These are phyloP conservation scores for Caenorhabditis zanzibari DNA, from an alignment of 2,888 invertebrate species.

Conservation along the genomic window DNA sequence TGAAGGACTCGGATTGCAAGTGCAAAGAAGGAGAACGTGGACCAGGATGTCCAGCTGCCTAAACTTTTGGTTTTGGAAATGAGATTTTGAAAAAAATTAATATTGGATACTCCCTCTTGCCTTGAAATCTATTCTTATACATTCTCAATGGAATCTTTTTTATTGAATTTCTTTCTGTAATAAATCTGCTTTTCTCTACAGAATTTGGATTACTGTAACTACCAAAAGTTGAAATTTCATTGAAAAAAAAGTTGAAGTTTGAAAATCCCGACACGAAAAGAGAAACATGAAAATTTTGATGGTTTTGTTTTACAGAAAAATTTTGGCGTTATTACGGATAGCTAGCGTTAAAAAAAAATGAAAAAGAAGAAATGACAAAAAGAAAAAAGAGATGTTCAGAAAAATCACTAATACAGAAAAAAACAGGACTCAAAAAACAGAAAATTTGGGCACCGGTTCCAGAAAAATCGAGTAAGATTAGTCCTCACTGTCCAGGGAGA, in stretches of 20 bases:
- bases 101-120: slow-evolving; percentile 25
- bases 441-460: slow-evolving; percentile 3
- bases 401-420: slow-evolving; percentile 24
- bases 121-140: neutral
- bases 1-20: slow-evolving; percentile 82
- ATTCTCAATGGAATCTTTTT: neutral
- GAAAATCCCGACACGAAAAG: neutral
- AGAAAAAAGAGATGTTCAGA: slow-evolving; percentile 12
- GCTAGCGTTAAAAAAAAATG: neutral
- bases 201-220: no score
- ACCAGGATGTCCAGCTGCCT: slow-evolving; percentile 74
- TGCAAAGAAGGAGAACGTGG: slow-evolving; percentile 71
- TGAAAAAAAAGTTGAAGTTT: no score
- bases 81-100: neutral
- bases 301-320: neutral
- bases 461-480: slow-evolving; percentile 4
- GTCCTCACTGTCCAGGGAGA: slow-evolving; percentile 72
- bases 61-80: slow-evolving; percentile 11
- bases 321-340: neutral
- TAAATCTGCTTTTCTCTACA: no score
- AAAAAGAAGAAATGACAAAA: neutral
- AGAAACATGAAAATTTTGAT: neutral
- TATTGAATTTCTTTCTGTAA: no score
- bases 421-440: slow-evolving; percentile 15
- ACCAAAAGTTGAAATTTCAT: neutral